Base-by-base conservation (phyloP, 2,797 vertebrate species). In the Gallinago nigripennis region DNA sequence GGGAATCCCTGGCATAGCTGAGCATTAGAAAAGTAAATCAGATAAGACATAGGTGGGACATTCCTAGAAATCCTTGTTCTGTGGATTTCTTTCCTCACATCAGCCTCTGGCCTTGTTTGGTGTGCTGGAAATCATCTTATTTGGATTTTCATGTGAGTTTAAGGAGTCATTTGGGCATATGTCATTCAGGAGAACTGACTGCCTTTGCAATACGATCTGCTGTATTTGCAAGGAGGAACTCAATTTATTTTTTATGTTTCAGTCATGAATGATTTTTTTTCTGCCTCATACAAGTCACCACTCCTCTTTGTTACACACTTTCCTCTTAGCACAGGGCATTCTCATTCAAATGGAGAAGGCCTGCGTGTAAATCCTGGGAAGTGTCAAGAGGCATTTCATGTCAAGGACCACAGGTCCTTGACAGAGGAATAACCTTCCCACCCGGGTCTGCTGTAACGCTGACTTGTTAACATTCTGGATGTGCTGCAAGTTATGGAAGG, bases 261-360 rank as follows among this genome's bases (percentile, higher is more conserved):
- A 56, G 25, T 8, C 17, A 7, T 63, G 35, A 80, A n/a, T 51
- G 0, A 14, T 8, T 73, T 77, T 56, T 12, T 6, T 64, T 83
- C 24, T 75, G 37, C 30, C 14, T 24, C 81, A n/a, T 33, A 21
- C 1, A 4, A 70, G 18, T 35, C 30, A 5, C 19, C 5, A 2
- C 16, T 57, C 57, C 16, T 45, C 37, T 41, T 75, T 53, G 11
- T n/a, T 64, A 9, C 0, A 1, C 14, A 13, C 8, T 60, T 56
- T 82, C 23, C 10, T 60, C 25, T 73, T 75, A 73, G 39, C 45
- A 16, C 21, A 30, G 51, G 11, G 33, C 14, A 9, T 16, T 78
- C 20, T 0, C 1, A 8, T 53, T 88, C 30, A 27, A 25, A 24
- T 10, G 3, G 8, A 43, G 6, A 35, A 0, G 0, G 65, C 13